Percentiles rank a stretch among this genome's conserved stretches.
These are phyloP conservation scores for Drosophila subsilvestris DNA, from an alignment of 2,888 invertebrate species.

Conservation along the genomic window DNA sequence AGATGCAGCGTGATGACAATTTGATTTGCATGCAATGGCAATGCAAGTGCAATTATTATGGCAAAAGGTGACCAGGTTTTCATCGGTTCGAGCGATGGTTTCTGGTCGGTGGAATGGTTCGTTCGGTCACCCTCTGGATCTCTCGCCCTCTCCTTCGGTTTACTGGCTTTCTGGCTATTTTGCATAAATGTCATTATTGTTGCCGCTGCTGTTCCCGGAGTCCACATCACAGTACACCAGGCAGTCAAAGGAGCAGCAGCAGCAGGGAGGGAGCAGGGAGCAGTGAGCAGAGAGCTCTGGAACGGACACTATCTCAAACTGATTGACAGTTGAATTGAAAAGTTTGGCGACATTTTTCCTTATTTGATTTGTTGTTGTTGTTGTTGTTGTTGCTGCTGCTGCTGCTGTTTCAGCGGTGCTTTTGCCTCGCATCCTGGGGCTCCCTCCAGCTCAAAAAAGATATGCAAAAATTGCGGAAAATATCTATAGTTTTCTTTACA, in stretches of 20 bases:
- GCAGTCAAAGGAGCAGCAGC: no score
- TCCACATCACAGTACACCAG: not conserved
- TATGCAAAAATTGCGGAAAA: constrained; percentile 74
- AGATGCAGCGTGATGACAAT: constrained; percentile 81
- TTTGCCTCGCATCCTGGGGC: constrained; percentile 34
- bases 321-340: constrained; percentile 84
- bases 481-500: constrained; percentile 30
- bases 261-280: no score
- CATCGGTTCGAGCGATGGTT: constrained; percentile 38
- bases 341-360: constrained; percentile 83
- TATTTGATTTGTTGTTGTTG: constrained; percentile 78
- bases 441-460: constrained; percentile 27
- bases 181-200: constrained; percentile 80
- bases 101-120: not conserved
- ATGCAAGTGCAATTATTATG: constrained; percentile 83
- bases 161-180: constrained; percentile 55
- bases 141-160: constrained; percentile 10
- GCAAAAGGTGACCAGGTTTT: constrained; percentile 73
- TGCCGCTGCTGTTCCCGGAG: constrained; percentile 57
- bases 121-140: constrained; percentile 12
- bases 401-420: constrained; percentile 25
- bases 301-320: constrained; percentile 81
- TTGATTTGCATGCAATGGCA: constrained; percentile 81
- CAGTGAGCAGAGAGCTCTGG: constrained; percentile 36
- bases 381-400: constrained; percentile 13